These are phyloP conservation scores for Porites lobata DNA, from an alignment of 92 coral and sea anemone species.

Conservation along the genomic window DNA sequence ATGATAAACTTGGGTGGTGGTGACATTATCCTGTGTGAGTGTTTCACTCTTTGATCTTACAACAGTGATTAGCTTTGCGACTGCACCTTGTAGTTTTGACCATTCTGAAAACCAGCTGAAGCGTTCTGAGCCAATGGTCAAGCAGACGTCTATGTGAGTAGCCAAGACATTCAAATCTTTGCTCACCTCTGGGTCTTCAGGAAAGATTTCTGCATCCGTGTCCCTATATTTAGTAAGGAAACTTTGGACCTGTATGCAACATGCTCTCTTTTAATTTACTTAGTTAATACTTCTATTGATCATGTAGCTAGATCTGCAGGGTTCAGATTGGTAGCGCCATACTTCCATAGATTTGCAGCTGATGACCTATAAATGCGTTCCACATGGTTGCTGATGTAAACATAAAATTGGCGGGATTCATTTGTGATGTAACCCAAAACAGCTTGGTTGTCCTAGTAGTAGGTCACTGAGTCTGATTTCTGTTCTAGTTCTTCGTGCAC, in stretches of 20 bases:
- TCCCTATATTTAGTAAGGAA: background rate
- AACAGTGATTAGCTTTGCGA: no score
- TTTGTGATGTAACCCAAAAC: conserved; percentile 63
- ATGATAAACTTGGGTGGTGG: conserved; percentile 13
- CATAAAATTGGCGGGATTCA: conserved; percentile 56
- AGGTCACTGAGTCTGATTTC: conserved; percentile 37
- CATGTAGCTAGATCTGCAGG: conserved; percentile 71
- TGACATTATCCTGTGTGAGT: background rate
- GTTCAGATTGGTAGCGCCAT: background rate
- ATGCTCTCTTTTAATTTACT: no score
- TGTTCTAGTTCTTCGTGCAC: no score
- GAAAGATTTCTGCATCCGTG: no score
- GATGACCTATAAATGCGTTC: conserved; percentile 56
- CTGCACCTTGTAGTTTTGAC: no score
- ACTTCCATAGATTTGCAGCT: conserved; percentile 50
- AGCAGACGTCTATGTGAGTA: no score
- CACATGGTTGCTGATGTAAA: conserved; percentile 59
- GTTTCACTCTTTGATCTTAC: background rate
- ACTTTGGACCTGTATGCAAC: conserved; percentile 59
- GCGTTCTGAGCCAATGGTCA: no score
- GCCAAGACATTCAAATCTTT: no score
- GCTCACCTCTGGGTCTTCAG: no score
- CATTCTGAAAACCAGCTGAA: no score
- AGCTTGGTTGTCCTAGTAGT: conserved; percentile 67
- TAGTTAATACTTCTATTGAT: conserved; percentile 40